Conservation (phyloP, 2,113 vertebrate genomes). For the Tapirus terrestris region DNA sequence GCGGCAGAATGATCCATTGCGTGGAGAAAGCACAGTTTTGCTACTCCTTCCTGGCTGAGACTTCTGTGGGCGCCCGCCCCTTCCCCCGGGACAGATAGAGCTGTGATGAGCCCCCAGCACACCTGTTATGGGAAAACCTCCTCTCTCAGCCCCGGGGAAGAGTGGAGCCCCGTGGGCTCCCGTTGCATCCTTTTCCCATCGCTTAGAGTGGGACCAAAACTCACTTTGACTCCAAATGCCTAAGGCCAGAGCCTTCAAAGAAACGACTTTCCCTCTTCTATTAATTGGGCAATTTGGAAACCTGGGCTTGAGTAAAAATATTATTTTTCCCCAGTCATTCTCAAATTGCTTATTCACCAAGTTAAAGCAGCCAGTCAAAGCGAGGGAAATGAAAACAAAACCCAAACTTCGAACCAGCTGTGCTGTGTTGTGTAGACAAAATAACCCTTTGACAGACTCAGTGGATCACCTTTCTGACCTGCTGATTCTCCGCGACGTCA, state of each 20-base stretch:
- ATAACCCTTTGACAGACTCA: constrained; percentile 9
- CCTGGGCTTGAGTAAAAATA: constrained; percentile 58
- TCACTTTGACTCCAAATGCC: background rate
- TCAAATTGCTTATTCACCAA: constrained; percentile 66
- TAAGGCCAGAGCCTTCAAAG: constrained; percentile 44
- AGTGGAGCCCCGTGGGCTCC: fast-evolving
- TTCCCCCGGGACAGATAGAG: background rate
- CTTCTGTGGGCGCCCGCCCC: background rate
- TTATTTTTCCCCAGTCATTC: constrained; percentile 68
- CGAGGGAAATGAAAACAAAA: constrained; percentile 67
- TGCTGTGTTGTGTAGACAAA: constrained; percentile 67
- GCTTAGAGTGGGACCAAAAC: background rate
- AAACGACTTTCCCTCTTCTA: background rate
- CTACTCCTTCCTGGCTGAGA: fast-evolving
- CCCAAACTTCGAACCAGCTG: constrained; percentile 64
- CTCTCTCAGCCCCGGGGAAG: background rate
- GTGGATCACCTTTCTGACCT: background rate
- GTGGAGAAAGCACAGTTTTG: fast-evolving
- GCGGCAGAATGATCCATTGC: fast-evolving
- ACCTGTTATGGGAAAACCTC: background rate
- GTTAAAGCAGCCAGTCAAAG: constrained; percentile 17
- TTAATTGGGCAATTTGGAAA: constrained; percentile 62
- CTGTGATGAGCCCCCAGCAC: background rate
- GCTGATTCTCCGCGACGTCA: fast-evolving
- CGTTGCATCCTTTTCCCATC: background rate